Percentiles rank a stretch among this genome's conserved stretches.
phyloP scores from a whole-genome alignment of 2,888 invertebrate species.

The Prosopocoilus inquinatus region DNA sequence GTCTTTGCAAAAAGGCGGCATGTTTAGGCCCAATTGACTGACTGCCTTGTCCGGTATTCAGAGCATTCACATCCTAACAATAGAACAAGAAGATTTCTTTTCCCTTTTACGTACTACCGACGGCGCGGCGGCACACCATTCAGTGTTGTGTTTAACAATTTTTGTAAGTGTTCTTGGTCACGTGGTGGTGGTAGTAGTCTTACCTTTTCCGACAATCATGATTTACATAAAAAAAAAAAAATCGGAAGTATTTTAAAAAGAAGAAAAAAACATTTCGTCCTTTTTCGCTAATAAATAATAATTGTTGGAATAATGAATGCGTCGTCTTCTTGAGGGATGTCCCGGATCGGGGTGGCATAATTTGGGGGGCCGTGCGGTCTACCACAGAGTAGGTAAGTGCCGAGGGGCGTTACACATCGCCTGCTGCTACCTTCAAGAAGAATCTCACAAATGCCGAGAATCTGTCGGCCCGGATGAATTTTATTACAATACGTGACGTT shows the following conservation, averaged over 20 bases:
- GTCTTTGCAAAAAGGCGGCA: slow-evolving; percentile 18
- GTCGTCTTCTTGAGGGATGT: background rate
- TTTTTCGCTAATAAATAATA: too few relatives aligned
- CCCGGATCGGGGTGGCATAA: slow-evolving; percentile 21
- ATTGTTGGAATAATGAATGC: background rate
- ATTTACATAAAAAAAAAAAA: too few relatives aligned
- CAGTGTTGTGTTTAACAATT: background rate
- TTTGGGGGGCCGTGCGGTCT: slow-evolving; percentile 25
- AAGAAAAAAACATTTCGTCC: too few relatives aligned
- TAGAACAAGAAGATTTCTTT: slow-evolving; percentile 33
- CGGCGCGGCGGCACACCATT: background rate
- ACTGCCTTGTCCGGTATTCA: slow-evolving; percentile 29
- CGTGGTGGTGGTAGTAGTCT: too few relatives aligned
- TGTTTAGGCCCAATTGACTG: slow-evolving; percentile 28
- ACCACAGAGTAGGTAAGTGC: slow-evolving; percentile 19
- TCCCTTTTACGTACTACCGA: background rate
- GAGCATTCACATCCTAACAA: slow-evolving; percentile 30
- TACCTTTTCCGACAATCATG: too few relatives aligned
- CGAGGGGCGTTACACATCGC: slow-evolving; percentile 20
- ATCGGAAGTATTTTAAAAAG: too few relatives aligned
- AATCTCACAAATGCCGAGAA: slow-evolving; percentile 15
- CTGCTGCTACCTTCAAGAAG: slow-evolving; percentile 23
- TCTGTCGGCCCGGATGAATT: slow-evolving; percentile 14
- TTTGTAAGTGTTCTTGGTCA: background rate
- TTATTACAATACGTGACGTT: slow-evolving; percentile 17